Evolutionary conservation across 2,888 invertebrate species (phyloP).

Genomic region (Drosophila mimetica): DNA sequence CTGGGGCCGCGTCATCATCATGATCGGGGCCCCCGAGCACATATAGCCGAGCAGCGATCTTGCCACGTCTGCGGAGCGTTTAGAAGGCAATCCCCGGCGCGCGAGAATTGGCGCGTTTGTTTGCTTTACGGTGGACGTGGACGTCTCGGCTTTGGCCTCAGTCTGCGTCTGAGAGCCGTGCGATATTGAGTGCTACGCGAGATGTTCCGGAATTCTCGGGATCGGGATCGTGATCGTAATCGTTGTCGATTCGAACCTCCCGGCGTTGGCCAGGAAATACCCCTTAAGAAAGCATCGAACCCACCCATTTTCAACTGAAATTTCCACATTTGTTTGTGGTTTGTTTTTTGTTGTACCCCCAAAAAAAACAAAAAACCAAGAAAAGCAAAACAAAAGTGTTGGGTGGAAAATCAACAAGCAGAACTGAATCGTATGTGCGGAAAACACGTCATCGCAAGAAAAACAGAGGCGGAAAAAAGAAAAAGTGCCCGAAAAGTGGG

Average conservation of each 20-base stretch:
- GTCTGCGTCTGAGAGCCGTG: constrained; percentile 71
- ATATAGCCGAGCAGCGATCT: constrained; percentile 11
- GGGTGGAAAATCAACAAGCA: constrained; percentile 29
- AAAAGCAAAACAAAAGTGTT: constrained; percentile 12
- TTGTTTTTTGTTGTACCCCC: constrained; percentile 16
- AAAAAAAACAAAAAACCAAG: neutral
- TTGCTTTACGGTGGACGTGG: constrained; percentile 30
- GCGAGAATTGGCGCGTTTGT: constrained; percentile 42
- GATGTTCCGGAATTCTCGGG: constrained; percentile 62
- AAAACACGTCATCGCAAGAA: constrained; percentile 67
- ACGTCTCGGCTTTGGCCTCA: constrained; percentile 55
- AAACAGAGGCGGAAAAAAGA: constrained; percentile 22
- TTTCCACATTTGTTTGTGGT: constrained; percentile 23
- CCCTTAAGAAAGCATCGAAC: neutral
- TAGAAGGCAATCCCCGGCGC: constrained; percentile 36
- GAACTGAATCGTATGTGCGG: constrained; percentile 19
- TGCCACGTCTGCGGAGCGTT: constrained; percentile 46
- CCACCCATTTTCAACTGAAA: neutral
- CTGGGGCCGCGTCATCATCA: constrained; percentile 41
- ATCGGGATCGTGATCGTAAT: constrained; percentile 17
- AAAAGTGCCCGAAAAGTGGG: constrained; percentile 12
- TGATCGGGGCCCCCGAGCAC: neutral
- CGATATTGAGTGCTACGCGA: constrained; percentile 58
- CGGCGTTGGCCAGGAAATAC: constrained; percentile 14
- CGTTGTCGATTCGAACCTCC: constrained; percentile 21